phyloP scores from a whole-genome alignment of 2,113 vertebrate species.

The Cyanoramphus novaezelandiae region DNA sequence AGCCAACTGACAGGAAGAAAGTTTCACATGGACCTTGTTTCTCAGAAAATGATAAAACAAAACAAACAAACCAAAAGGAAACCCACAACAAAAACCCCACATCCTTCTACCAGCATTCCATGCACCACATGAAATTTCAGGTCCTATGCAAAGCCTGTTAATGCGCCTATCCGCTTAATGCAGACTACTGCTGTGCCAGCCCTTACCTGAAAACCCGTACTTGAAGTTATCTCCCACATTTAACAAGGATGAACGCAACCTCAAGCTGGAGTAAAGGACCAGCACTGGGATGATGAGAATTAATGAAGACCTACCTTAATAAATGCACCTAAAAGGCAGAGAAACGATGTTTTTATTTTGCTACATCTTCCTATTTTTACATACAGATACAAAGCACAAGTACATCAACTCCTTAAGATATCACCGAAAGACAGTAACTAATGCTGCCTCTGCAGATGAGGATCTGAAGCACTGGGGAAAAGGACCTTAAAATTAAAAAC shows the following conservation, averaged over 20 bases:
- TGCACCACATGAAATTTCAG: background rate
- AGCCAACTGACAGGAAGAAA: background rate
- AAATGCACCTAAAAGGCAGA: background rate
- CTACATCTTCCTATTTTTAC: no score
- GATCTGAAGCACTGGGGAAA: background rate
- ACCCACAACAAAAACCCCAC: rapidly evolving
- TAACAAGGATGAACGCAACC: background rate
- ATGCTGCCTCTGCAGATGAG: background rate
- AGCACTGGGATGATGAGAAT: background rate
- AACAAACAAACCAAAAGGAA: background rate
- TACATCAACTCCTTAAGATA: background rate
- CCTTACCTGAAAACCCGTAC: background rate
- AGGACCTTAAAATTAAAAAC: background rate
- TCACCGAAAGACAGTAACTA: background rate
- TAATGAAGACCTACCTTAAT: background rate
- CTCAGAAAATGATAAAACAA: background rate
- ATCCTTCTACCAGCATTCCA: background rate
- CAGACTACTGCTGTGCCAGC: background rate
- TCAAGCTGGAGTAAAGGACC: background rate
- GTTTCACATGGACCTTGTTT: background rate
- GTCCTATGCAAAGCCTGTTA: background rate
- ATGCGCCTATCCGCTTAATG: background rate
- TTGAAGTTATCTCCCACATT: background rate
- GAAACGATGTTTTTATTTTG: background rate
- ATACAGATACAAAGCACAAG: background rate